These are phyloP conservation scores for Neostethus bicornis DNA, from an alignment of 2,797 vertebrate genomes.

Conservation along the genomic window DNA sequence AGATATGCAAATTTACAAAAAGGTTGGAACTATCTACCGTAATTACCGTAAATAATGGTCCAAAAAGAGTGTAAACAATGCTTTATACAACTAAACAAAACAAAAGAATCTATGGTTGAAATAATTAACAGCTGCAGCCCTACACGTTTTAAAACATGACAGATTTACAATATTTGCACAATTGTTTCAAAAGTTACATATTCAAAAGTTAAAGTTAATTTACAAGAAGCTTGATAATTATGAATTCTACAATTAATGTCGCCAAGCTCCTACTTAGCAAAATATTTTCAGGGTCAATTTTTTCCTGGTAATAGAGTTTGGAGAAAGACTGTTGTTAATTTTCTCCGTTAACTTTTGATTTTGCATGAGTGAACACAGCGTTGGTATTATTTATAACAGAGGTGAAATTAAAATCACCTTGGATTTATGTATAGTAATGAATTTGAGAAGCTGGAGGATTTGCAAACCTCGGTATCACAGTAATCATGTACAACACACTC, in stretches of 20 bases:
- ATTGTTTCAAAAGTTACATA: too few relatives aligned
- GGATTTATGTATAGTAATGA: conserved; percentile 4
- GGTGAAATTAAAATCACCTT: conserved; percentile 15
- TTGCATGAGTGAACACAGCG: conserved; percentile 16
- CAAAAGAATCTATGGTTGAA: too few relatives aligned
- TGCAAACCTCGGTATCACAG: conserved; percentile 9
- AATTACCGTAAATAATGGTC: too few relatives aligned
- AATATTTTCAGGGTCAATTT: conserved; percentile 1
- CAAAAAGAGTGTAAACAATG: too few relatives aligned
- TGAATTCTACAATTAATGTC: conserved; percentile 16
- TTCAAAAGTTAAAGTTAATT: too few relatives aligned
- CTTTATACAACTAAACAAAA: too few relatives aligned
- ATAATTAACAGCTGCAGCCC: too few relatives aligned
- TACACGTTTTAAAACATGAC: too few relatives aligned
- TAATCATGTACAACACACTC: conserved; percentile 4
- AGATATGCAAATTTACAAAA: too few relatives aligned
- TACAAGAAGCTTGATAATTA: too few relatives aligned
- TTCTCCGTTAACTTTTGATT: conserved; percentile 15
- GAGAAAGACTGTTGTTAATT: conserved; percentile 20
- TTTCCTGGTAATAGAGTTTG: conserved; percentile 21
- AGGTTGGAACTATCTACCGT: too few relatives aligned
- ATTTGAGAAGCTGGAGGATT: conserved; percentile 8
- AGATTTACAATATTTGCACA: too few relatives aligned
- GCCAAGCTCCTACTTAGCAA: conserved; percentile 8
- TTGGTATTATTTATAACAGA: conserved; percentile 15